These are phyloP conservation scores for Phalacrocorax carbo DNA, from an alignment of 2,113 vertebrate species.

Conservation along the genomic window DNA sequence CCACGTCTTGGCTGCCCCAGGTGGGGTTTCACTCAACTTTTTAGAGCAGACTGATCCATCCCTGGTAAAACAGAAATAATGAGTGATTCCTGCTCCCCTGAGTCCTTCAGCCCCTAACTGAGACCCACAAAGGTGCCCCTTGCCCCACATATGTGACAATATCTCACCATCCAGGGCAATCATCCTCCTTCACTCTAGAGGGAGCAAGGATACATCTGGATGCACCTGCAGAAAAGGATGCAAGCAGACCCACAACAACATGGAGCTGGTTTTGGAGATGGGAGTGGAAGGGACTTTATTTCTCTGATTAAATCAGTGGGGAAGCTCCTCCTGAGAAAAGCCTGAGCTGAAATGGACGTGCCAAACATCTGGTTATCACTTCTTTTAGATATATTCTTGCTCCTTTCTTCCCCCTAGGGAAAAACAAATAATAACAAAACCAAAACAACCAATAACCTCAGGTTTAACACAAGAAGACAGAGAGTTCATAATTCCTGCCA, in stretches of 20 bases:
- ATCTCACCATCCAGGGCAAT: neutral
- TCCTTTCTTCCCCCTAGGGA: neutral
- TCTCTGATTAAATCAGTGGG: neutral
- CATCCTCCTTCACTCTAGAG: neutral
- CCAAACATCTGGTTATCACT: neutral
- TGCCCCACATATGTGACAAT: neutral
- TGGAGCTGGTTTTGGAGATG: neutral
- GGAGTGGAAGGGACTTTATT: neutral
- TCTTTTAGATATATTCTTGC: neutral
- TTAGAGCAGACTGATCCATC: neutral
- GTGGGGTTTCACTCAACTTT: neutral
- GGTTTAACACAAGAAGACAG: neutral
- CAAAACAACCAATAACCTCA: constrained; percentile 3
- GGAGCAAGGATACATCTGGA: neutral
- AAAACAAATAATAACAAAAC: constrained; percentile 8
- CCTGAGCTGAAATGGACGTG: neutral
- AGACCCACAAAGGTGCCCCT: neutral
- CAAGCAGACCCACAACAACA: neutral
- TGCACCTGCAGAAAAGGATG: neutral
- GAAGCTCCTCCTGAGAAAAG: neutral
- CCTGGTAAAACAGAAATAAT: neutral
- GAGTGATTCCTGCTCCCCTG: neutral
- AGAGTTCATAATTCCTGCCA: constrained; percentile 44
- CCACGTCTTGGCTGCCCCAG: neutral
- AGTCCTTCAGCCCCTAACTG: neutral